Conservation (phyloP, 2,797 vertebrate species). For the Anomalospiza imberbis region DNA sequence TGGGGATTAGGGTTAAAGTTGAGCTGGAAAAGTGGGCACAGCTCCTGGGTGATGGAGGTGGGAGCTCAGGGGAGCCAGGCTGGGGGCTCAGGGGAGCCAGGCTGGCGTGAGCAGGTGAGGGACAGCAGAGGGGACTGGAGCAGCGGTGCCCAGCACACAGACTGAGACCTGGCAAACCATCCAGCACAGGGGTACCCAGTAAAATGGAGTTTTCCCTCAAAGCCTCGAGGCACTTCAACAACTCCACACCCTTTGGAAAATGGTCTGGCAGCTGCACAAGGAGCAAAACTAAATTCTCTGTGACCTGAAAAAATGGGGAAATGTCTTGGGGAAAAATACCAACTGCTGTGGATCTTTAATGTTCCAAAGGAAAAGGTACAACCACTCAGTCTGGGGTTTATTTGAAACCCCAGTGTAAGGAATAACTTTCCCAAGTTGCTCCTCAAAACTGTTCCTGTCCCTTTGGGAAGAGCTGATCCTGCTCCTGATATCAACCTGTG, state of each 20-base stretch:
- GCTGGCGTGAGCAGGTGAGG: too few relatives aligned
- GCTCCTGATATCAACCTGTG: not conserved
- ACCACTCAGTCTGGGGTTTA: not conserved
- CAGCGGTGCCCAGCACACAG: not conserved
- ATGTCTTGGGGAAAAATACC: not conserved
- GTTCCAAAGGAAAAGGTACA: not conserved
- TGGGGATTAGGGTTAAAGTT: not conserved
- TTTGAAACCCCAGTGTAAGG: fast-evolving
- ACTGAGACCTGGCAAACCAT: not conserved
- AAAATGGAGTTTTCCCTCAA: not conserved
- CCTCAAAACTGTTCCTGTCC: not conserved
- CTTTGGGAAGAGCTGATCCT: not conserved
- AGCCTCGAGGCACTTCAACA: not conserved
- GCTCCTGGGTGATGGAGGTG: not conserved
- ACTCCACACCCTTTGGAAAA: not conserved
- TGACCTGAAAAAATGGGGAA: not conserved
- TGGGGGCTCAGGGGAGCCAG: too few relatives aligned
- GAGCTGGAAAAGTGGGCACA: not conserved
- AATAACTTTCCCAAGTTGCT: not conserved
- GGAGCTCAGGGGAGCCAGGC: not conserved
- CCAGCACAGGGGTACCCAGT: not conserved
- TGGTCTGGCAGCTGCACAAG: not conserved
- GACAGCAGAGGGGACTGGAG: not conserved
- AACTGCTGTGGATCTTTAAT: not conserved
- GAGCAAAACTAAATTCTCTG: not conserved